These are phyloP conservation scores for Pterocles gutturalis DNA, from an alignment of 2,113 vertebrate species.

Conservation along the genomic window DNA sequence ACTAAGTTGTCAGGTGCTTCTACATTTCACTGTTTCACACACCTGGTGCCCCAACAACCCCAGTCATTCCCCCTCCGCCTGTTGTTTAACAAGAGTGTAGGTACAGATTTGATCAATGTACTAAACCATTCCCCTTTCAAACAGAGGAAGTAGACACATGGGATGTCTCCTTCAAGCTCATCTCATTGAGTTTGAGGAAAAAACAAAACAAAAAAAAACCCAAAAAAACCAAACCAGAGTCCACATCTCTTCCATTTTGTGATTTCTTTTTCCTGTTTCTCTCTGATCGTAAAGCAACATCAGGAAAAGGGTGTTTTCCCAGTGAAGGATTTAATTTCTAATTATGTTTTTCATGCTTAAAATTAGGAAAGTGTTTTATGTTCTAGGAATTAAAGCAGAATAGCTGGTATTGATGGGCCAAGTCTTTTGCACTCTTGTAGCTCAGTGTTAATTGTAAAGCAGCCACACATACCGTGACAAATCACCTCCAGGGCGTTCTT, in stretches of 20 bases:
- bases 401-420: not conserved
- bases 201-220: not conserved
- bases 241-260: not conserved
- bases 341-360: not conserved
- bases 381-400: not conserved
- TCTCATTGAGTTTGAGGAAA: not conserved
- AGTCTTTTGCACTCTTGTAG: not conserved
- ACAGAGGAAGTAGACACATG: not conserved
- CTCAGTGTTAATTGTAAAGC: not conserved
- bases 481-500: slow-evolving; percentile 33
- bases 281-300: not conserved
- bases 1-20: rapidly evolving
- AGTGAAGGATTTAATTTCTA: not conserved
- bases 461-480: slow-evolving; percentile 22
- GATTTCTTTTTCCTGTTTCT: not conserved
- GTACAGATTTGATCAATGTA: not conserved
- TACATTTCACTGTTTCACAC: not conserved
- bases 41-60: not conserved
- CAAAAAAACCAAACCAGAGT: too few relatives aligned
- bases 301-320: not conserved
- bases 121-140: not conserved
- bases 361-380: not conserved
- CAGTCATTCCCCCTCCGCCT: not conserved
- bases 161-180: not conserved
- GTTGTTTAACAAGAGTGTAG: rapidly evolving